Base-by-base conservation (phyloP, 2,113 vertebrate genomes). In the Baryphthengus martii region DNA sequence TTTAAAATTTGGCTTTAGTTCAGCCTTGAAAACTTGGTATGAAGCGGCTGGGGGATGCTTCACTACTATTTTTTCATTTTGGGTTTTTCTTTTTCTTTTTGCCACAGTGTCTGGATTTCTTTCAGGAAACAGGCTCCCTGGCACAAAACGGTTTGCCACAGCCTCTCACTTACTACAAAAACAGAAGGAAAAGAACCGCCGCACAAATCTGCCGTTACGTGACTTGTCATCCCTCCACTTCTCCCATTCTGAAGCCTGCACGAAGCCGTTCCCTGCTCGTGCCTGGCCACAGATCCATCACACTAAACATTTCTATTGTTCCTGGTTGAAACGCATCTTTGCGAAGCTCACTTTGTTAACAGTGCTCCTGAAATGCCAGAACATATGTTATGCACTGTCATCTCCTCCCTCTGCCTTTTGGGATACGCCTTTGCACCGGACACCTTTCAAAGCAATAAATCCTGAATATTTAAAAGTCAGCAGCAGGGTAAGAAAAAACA, bases 401-500 rank as follows among this genome's bases (percentile, higher is more conserved):
- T 33, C 8, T 18, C 49, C 82, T 31, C 20, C 49, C 82, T 31
- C 85, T 72, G 62, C 83, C 77, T 87, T 71, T 78, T 74, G 89
- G 94, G 87, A 71, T 39, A 87, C 3, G 33, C 47, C 47, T 89
- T 88, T 78, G 83, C 63, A 88, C 40, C 71, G 31, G 49, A 28
- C 59, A 10, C 73, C 82, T 73, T 94, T 89, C 78, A 88, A 82
- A 89, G 78, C 76, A 82, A 61, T 85, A 63, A 93, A 95, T 94
- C 93, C 73, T 68, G 74, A 91, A 72, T 82, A 92, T 70, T 94
- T 96, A 71, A 84, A 89, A 85, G 79, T 71, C 67, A 81, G 90
- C 1, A 2, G 40, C 23, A 24, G 49, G 42, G 28, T 21, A 84
- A 62, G 68, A 66, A 84, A 71, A 93, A 95, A 17, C 23, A 81